Evolutionary conservation across 2,113 vertebrate genomes (phyloP).

Genomic region (Euleptes europaea): DNA sequence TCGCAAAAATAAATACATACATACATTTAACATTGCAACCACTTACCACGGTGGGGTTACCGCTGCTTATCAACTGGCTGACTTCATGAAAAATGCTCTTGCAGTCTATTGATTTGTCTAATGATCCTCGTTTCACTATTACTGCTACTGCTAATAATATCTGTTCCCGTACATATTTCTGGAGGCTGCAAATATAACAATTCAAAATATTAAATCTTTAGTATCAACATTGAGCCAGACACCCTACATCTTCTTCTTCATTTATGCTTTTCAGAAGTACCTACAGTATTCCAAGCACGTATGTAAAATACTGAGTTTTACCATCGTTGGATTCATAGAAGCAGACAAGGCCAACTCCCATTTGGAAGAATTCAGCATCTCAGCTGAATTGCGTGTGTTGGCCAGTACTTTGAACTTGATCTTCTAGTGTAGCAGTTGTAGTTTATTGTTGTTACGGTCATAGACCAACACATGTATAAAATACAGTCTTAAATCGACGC

Average conservation of each 20-base stretch:
- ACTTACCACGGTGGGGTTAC: slow-evolving; percentile 96
- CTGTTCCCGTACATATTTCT: slow-evolving; percentile 98
- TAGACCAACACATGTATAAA: no score
- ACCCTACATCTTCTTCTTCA: background rate
- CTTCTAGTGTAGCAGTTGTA: background rate
- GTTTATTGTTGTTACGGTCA: no score
- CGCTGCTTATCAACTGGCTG: slow-evolving; percentile 95
- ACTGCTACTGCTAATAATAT: slow-evolving; percentile 96
- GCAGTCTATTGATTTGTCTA: slow-evolving; percentile 97
- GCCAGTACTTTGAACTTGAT: background rate
- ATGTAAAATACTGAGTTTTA: background rate
- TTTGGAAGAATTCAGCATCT: background rate
- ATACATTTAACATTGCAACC: background rate
- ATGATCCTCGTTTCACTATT: slow-evolving; percentile 95
- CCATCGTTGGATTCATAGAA: background rate
- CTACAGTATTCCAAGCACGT: no score
- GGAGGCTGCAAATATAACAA: slow-evolving; percentile 83
- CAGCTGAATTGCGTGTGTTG: background rate
- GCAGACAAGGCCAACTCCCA: background rate
- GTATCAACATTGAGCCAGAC: slow-evolving; percentile 3
- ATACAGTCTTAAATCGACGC: no score
- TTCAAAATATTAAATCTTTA: slow-evolving; percentile 11
- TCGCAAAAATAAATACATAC: no score
- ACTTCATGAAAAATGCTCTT: slow-evolving; percentile 98
- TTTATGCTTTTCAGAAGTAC: no score